Conservation (phyloP, 2,888 invertebrate species). For the Junonia oenone region DNA sequence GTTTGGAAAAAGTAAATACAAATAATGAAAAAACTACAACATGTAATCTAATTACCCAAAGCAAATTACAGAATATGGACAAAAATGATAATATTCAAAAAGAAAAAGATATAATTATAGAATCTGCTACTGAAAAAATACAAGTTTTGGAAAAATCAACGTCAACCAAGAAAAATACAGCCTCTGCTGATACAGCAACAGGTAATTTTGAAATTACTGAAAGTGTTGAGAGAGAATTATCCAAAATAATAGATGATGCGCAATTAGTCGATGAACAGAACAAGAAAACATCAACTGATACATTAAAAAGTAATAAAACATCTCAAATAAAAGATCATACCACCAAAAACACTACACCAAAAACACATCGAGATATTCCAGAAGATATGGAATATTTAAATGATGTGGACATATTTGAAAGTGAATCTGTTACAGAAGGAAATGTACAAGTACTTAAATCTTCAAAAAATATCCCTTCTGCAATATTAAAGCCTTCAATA, state of each 20-base stretch:
- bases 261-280: conserved; percentile 15
- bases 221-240: conserved; percentile 63
- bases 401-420: conserved; percentile 59
- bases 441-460: conserved; percentile 45
- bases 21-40: not conserved
- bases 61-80: not conserved
- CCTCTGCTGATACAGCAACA: conserved; percentile 61
- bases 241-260: conserved; percentile 47
- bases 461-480: conserved; percentile 46
- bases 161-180: conserved; percentile 57
- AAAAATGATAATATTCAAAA: not conserved
- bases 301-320: conserved; percentile 17
- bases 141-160: conserved; percentile 35
- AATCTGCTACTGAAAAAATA: conserved; percentile 22
- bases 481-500: conserved; percentile 50
- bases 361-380: conserved; percentile 17
- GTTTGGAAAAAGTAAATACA: conserved; percentile 27
- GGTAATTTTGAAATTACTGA: conserved; percentile 60
- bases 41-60: not conserved
- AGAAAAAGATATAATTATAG: not conserved
- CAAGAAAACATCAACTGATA: conserved; percentile 15
- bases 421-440: conserved; percentile 50
- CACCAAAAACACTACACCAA: conserved; percentile 9
- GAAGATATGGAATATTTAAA: conserved; percentile 43
- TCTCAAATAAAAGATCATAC: conserved; percentile 6